These are phyloP conservation scores for Gobius niger DNA, from an alignment of 2,113 vertebrate genomes.

Conservation along the genomic window DNA sequence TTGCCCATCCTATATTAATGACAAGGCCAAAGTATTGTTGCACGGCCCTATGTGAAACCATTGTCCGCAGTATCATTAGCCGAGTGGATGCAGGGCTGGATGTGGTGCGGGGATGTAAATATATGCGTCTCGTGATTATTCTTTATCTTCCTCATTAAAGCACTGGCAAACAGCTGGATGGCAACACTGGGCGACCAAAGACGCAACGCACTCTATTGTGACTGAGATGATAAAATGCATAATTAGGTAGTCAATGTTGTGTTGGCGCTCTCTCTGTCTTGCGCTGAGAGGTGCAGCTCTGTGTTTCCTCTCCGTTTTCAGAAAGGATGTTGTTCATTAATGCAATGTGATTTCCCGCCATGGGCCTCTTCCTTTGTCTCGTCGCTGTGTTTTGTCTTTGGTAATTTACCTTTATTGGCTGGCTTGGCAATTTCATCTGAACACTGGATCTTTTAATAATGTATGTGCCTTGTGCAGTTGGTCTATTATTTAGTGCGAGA, in stretches of 20 bases:
- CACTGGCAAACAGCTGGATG: constrained; percentile 77
- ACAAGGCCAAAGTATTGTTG: constrained; percentile 13
- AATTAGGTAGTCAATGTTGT: constrained; percentile 74
- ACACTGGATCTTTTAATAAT: constrained; percentile 71
- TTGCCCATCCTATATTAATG: constrained; percentile 9
- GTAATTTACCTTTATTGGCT: constrained; percentile 73
- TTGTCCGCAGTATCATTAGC: neutral
- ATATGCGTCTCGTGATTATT: constrained; percentile 77
- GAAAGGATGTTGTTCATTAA: constrained; percentile 70
- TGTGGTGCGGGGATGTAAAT: constrained; percentile 67
- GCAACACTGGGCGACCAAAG: constrained; percentile 68
- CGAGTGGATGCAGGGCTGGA: constrained; percentile 25
- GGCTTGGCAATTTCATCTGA: constrained; percentile 67
- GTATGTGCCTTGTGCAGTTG: constrained; percentile 38
- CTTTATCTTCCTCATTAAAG: constrained; percentile 83
- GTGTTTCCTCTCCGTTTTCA: constrained; percentile 57
- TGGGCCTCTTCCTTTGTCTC: constrained; percentile 20
- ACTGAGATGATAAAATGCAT: constrained; percentile 80
- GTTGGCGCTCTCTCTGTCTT: constrained; percentile 64
- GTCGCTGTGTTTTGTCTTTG: constrained; percentile 53
- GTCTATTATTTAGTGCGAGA: constrained; percentile 37
- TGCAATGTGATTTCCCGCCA: constrained; percentile 49
- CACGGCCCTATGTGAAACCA: neutral
- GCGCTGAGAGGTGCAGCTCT: constrained; percentile 60
- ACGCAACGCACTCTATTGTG: constrained; percentile 73